Conservation (phyloP, 2,888 invertebrate species). For the Capitulum mitella region DNA sequence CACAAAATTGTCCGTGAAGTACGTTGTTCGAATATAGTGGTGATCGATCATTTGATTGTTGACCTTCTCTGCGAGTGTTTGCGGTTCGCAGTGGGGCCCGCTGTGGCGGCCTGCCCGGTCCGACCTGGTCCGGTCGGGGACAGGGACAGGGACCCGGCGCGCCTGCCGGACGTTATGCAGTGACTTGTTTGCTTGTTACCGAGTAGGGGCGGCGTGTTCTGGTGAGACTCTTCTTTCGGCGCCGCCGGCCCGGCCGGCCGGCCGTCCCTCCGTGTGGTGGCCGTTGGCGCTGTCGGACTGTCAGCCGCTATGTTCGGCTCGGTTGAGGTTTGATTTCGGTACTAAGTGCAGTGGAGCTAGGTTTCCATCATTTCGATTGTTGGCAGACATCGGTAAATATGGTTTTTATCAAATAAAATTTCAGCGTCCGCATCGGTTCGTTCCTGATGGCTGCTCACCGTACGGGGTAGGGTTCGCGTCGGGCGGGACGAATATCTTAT, state of each 20-base stretch:
- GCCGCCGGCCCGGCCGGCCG: too few species aligned
- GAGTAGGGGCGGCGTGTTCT: background rate
- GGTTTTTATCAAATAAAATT: conserved; percentile 20
- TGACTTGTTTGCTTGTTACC: conserved; percentile 16
- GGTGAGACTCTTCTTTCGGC: background rate
- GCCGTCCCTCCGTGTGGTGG: too few species aligned
- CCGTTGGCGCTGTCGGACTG: too few species aligned
- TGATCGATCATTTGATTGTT: conserved; percentile 17
- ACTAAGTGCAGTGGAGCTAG: background rate
- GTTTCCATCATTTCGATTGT: background rate
- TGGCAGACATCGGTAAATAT: background rate
- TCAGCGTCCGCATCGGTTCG: background rate
- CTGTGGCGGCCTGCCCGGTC: background rate
- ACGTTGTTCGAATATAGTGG: conserved; percentile 22
- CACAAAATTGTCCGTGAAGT: conserved; percentile 23
- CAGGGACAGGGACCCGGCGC: background rate
- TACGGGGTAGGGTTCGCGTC: too few species aligned
- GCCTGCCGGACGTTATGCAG: background rate
- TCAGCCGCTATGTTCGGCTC: too few species aligned
- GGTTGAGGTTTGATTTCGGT: too few species aligned
- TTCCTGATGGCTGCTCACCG: background rate
- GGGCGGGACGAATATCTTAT: too few species aligned
- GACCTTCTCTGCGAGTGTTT: background rate
- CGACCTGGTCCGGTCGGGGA: background rate
- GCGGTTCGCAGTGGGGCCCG: background rate